A percentile compares a stretch with the other conserved stretches of the same genome.
Conservation (phyloP, 1,140 invertebrate species). For the Drosophila mauritiana region DNA sequence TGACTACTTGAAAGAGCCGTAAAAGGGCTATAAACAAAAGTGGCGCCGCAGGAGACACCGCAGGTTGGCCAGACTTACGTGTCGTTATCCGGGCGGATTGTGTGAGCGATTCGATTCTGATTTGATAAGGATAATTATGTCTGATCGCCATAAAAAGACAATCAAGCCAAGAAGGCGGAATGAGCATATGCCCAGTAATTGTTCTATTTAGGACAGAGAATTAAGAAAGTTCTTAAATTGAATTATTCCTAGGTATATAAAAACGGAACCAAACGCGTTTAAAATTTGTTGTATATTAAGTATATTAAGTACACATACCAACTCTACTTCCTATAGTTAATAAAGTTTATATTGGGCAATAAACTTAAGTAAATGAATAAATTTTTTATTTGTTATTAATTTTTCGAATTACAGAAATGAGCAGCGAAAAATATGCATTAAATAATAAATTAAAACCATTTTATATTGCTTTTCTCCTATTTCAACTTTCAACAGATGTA, state of each 20-base stretch:
- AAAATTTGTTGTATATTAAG: too few species aligned
- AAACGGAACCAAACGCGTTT: too few species aligned
- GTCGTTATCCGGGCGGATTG: constrained; percentile 44
- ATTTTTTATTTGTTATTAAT: neutral
- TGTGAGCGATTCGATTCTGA: constrained; percentile 51
- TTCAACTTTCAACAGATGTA: neutral
- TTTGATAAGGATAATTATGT: constrained; percentile 69
- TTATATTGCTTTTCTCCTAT: neutral
- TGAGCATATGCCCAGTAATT: constrained; percentile 37
- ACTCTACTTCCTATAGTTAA: too few species aligned
- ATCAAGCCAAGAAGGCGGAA: constrained; percentile 21
- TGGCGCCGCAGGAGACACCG: constrained; percentile 44
- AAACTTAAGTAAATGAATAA: neutral
- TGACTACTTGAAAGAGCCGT: constrained; percentile 70
- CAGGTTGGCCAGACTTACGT: constrained; percentile 38
- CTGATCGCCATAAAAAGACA: constrained; percentile 47
- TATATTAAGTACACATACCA: too few species aligned
- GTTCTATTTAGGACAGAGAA: constrained; percentile 10
- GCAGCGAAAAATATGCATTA: too few species aligned
- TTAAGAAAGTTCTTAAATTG: neutral
- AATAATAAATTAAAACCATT: constrained; percentile 6
- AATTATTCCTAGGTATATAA: neutral
- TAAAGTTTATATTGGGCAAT: too few species aligned
- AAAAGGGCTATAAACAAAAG: constrained; percentile 79
- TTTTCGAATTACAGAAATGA: neutral